phyloP scores from a whole-genome alignment of 1,140 invertebrate species.

The Octopus bimaculoides region DNA sequence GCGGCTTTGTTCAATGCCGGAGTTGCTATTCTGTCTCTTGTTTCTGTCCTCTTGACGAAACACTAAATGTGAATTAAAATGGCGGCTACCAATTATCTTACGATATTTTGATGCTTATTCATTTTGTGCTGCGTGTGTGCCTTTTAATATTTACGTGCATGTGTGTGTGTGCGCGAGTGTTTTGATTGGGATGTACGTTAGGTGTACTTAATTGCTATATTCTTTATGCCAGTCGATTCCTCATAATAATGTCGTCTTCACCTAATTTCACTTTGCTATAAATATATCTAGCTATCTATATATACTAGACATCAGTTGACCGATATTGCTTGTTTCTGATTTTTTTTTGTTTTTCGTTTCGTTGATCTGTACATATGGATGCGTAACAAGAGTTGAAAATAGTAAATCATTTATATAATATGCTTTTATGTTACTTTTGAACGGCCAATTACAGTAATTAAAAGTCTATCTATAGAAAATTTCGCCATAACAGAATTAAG shows the following conservation, averaged over 20 bases:
- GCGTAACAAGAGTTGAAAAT: too few species aligned
- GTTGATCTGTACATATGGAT: too few species aligned
- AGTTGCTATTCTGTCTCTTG: background rate
- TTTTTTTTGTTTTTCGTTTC: slow-evolving; percentile 6
- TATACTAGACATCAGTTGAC: background rate
- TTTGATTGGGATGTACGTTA: background rate
- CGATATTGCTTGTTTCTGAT: background rate
- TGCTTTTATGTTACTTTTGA: too few species aligned
- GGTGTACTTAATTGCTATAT: background rate
- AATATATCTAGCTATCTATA: background rate
- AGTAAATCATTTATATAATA: too few species aligned
- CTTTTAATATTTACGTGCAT: background rate
- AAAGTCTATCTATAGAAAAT: too few species aligned
- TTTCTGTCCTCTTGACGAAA: background rate
- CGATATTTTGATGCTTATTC: background rate
- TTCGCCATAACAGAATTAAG: too few species aligned
- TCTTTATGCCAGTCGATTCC: background rate
- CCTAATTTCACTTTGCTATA: background rate
- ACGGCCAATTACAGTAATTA: too few species aligned
- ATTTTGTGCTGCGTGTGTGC: background rate
- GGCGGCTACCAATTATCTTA: background rate
- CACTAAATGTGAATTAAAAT: background rate
- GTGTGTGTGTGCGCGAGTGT: background rate
- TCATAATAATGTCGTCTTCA: background rate
- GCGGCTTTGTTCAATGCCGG: background rate